Conservation (phyloP, 2,797 vertebrate species). For the Pseudomugil tenellus region DNA sequence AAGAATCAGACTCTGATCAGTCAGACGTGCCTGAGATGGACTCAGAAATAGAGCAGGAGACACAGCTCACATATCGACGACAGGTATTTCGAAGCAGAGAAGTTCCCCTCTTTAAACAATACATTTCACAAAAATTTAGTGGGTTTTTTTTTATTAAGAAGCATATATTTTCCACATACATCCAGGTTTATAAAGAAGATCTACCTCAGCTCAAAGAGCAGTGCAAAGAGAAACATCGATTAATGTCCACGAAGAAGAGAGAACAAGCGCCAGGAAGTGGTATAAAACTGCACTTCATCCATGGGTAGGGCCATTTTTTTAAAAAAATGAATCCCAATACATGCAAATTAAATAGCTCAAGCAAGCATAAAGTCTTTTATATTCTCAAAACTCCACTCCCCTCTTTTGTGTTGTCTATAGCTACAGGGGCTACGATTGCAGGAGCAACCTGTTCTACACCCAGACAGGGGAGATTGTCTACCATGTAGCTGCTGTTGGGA, state of each 20-base stretch:
- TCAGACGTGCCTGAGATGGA: conserved; percentile 99
- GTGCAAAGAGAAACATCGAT: conserved; percentile 94
- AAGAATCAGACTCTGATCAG: conserved; percentile 97
- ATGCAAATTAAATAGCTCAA: conserved; percentile 1
- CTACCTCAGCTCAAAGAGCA: conserved; percentile 99
- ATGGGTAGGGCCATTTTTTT: conserved; percentile 85
- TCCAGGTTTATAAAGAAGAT: conserved; percentile 99
- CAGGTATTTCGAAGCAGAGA: conserved; percentile 82
- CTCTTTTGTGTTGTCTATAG: conserved; percentile 50
- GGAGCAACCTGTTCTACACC: conserved; percentile 92
- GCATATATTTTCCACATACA: neutral
- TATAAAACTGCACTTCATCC: conserved; percentile 94
- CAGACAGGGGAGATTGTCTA: conserved; percentile 98
- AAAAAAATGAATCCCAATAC: neutral
- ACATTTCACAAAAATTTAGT: neutral
- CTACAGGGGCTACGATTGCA: conserved; percentile 80
- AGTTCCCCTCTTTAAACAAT: conserved; percentile 3
- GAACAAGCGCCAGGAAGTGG: conserved; percentile 90
- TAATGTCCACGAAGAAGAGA: conserved; percentile 91
- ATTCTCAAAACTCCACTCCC: neutral
- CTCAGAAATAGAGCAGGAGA: conserved; percentile 99
- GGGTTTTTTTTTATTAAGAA: neutral
- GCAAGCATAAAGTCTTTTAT: neutral
- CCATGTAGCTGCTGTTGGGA: conserved; percentile 95
- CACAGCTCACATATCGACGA: conserved; percentile 93